Evolutionary conservation across 2,797 vertebrate genomes (phyloP).

Genomic region (Hippopotamyrus pictus): DNA sequence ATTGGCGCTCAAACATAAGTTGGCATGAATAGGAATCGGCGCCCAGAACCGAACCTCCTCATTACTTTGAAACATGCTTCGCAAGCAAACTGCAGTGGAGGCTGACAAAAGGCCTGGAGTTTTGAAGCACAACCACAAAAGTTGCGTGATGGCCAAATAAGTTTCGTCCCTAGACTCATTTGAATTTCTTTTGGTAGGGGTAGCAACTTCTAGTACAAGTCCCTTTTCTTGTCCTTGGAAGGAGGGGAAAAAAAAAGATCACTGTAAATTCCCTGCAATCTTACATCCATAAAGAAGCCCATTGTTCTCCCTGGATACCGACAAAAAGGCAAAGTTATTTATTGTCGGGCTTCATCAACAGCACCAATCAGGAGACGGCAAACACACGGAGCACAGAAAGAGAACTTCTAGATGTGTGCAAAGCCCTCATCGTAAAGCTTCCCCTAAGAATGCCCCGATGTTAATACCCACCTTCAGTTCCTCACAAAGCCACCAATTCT

Average conservation of each 20-base stretch:
- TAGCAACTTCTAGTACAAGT: background rate
- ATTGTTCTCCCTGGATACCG: slow-evolving; percentile 24
- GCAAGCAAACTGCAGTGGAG: background rate
- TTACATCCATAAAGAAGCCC: slow-evolving; percentile 21
- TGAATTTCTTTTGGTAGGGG: background rate
- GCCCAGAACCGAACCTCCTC: background rate
- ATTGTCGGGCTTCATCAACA: slow-evolving; percentile 25
- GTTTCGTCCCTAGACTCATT: background rate
- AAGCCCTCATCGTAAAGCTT: background rate
- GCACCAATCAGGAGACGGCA: background rate
- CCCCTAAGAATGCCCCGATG: background rate
- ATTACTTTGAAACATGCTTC: background rate
- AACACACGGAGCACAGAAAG: background rate
- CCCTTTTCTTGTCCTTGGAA: background rate
- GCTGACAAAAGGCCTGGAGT: background rate
- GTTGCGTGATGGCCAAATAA: background rate
- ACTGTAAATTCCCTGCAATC: slow-evolving; percentile 26
- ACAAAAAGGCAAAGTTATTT: slow-evolving; percentile 28
- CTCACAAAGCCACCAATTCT: background rate
- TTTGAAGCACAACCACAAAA: background rate
- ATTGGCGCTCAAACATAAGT: background rate
- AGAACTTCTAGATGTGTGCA: background rate
- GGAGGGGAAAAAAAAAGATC: slow-evolving; percentile 20
- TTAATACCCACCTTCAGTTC: background rate
- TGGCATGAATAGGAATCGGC: background rate